Base-by-base conservation (phyloP, 2,113 vertebrate genomes). In the Silurus asotus region DNA sequence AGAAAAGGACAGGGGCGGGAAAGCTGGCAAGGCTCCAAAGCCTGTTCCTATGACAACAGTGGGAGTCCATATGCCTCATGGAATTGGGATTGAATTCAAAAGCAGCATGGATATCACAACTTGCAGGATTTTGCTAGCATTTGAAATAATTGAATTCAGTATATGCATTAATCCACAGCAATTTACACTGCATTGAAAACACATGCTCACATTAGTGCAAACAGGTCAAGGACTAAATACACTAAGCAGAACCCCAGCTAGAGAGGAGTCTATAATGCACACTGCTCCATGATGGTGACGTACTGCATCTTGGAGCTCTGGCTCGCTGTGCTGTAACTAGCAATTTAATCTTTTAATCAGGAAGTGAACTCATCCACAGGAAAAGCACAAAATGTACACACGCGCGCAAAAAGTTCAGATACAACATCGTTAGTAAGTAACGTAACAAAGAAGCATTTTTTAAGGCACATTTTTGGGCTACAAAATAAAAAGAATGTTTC, bases 31-130 rank as follows among this genome's bases (percentile, higher is more conserved):
- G 0, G 75, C 70, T 84, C 67, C 83, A 87, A 85, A 89, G 91
- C 87, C 87, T 89, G 94, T 94, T 93, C 82, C 93, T 88, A 94
- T 94, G 92, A 92, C 86, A 19, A 95, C 90, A 75, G 65, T 79
- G 79, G 87, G 88, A 90, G 91, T 88, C 78, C 48, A 90, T 89
- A 84, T 91, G 90, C 81, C 87, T 74, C 82, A 74, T 89, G 81
- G 86, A 90, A 87, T 8, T 81, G n/a, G 88, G 81, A 64, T 65
- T 86, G 19, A 61, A 51, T 83, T 69, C 10, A 83, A 48, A 75
- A 85, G 56, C 70, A 86, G 83, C 25, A 76, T 70, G 77, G 74
- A 84, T 58, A 89, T 53, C n/a, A 89, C 28, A 55, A 48, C 28
- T 78, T 25, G 87, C 15, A 55, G 5, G 6, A 55, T 14, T 70